These are phyloP conservation scores for Melanerpes formicivorus DNA, from an alignment of 2,113 vertebrate species.

Conservation along the genomic window DNA sequence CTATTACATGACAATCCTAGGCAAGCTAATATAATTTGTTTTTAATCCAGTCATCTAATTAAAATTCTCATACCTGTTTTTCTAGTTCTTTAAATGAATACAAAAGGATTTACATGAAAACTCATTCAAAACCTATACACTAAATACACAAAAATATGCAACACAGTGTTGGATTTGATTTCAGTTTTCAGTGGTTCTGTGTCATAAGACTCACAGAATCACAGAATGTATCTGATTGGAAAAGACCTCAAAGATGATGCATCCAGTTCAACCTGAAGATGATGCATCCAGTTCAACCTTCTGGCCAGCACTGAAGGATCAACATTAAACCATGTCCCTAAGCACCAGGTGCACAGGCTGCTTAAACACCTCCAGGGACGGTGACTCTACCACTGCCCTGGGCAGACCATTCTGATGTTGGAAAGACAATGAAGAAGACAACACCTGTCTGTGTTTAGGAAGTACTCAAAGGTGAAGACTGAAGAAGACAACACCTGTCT, in stretches of 20 bases:
- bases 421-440: neutral
- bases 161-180: neutral
- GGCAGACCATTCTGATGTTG: no score
- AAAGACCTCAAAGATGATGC: no score
- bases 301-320: no score
- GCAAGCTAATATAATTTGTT: neutral
- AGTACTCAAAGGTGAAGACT: neutral
- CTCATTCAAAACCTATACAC: neutral
- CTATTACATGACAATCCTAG: neutral
- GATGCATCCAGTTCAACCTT: no score
- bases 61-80: neutral
- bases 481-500: neutral
- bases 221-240: no score
- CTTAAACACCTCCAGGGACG: no score
- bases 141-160: neutral
- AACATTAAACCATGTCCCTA: no score
- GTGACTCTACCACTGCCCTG: no score
- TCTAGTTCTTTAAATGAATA: neutral
- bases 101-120: neutral
- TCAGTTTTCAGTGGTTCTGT: neutral
- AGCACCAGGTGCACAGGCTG: no score
- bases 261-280: no score
- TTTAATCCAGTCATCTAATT: neutral
- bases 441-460: neutral
- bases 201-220: neutral